Conservation (phyloP, 2,113 vertebrate species). For the Tylochromis polylepis region DNA sequence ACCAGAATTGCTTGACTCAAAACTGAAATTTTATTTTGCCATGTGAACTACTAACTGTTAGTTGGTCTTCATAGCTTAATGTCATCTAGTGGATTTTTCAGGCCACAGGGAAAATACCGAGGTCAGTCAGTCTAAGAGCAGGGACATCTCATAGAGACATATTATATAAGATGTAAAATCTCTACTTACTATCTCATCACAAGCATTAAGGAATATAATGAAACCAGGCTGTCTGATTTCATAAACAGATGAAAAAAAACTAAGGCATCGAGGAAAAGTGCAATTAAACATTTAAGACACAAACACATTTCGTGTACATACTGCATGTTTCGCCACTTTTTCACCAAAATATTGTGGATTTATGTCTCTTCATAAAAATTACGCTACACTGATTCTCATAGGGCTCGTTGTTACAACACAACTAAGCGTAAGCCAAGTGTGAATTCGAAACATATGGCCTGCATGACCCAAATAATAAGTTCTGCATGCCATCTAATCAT, state of each 20-base stretch:
- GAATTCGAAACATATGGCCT: background rate
- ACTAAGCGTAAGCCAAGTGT: background rate
- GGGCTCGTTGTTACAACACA: background rate
- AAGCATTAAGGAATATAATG: background rate
- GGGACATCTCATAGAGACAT: constrained; percentile 37
- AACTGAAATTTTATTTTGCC: constrained; percentile 1
- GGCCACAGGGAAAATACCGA: background rate
- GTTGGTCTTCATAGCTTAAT: background rate
- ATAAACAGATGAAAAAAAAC: constrained; percentile 12
- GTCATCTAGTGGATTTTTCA: background rate
- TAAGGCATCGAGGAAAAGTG: constrained; percentile 45
- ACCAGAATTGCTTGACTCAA: background rate
- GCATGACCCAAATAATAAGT: background rate
- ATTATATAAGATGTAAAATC: constrained; percentile 1
- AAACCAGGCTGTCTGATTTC: constrained; percentile 11
- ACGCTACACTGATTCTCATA: constrained; percentile 20
- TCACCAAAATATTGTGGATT: background rate
- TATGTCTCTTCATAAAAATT: background rate
- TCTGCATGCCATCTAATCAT: background rate
- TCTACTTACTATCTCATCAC: background rate
- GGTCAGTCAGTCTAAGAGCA: background rate
- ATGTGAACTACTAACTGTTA: background rate
- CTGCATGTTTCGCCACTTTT: background rate
- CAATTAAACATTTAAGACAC: constrained; percentile 13
- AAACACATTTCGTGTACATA: background rate